These are phyloP conservation scores for Thereva unica DNA, from an alignment of 2,888 invertebrate genomes.

Conservation along the genomic window DNA sequence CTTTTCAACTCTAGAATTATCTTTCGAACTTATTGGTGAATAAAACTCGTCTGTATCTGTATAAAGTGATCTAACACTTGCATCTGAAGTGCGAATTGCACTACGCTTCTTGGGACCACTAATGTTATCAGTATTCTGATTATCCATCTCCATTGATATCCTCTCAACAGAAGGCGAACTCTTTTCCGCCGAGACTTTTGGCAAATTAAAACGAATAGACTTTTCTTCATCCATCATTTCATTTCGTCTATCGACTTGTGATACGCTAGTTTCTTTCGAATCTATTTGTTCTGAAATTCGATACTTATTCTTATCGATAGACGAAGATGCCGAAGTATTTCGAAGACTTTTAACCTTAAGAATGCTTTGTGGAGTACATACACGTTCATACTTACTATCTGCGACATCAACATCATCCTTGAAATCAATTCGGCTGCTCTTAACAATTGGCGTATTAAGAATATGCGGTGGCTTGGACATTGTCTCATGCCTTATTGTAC, in stretches of 20 bases:
- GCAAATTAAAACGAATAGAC: slow-evolving; percentile 38
- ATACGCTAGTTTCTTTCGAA: background rate
- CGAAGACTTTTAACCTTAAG: slow-evolving; percentile 32
- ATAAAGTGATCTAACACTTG: slow-evolving; percentile 22
- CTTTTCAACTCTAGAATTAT: background rate
- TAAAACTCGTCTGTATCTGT: slow-evolving; percentile 35
- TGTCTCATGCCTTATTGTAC: slow-evolving; percentile 13
- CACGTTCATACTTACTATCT: slow-evolving; percentile 18
- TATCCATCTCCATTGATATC: background rate
- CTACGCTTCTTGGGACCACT: slow-evolving; percentile 36
- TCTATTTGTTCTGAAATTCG: background rate
- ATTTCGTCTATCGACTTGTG: background rate
- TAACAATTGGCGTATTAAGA: slow-evolving; percentile 41
- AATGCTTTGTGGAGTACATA: slow-evolving; percentile 38
- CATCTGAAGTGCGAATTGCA: slow-evolving; percentile 20
- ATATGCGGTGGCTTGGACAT: background rate
- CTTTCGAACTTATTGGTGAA: slow-evolving; percentile 28
- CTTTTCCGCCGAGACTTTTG: background rate
- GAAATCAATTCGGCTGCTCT: slow-evolving; percentile 30
- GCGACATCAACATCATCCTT: slow-evolving; percentile 15
- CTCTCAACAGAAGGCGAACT: slow-evolving; percentile 10
- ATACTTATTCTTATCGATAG: background rate
- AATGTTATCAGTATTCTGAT: background rate
- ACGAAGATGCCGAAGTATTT: slow-evolving; percentile 6
- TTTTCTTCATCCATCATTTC: slow-evolving; percentile 38